Percentiles rank a stretch among this genome's conserved stretches.
These are phyloP conservation scores for Pantherophis alleghaniensis DNA, from an alignment of 2,797 vertebrate species.

Conservation along the genomic window DNA sequence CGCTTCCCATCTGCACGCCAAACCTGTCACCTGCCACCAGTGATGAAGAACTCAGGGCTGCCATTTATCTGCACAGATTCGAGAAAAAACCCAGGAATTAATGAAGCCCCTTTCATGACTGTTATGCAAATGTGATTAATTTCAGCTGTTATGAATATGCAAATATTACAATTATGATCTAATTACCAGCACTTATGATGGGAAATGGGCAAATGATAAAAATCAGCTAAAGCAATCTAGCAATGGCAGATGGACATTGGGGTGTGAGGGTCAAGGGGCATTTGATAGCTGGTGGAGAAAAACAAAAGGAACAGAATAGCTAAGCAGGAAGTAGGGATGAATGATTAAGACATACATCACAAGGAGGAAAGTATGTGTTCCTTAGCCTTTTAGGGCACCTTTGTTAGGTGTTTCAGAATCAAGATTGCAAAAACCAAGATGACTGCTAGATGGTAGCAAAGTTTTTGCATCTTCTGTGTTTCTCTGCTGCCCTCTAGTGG, in stretches of 20 bases:
- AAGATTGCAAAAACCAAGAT: background rate
- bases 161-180: conserved; percentile 71
- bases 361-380: background rate
- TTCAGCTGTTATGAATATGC: conserved; percentile 74
- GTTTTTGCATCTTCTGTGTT: background rate
- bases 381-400: background rate
- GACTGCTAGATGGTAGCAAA: background rate
- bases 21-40: background rate
- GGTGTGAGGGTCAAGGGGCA: background rate
- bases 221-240: conserved; percentile 36
- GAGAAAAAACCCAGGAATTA: conserved; percentile 67
- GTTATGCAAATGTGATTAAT: conserved; percentile 76
- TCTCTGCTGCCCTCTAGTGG: background rate
- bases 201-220: conserved; percentile 63
- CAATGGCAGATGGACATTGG: conserved; percentile 16
- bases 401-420: background rate
- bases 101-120: conserved; percentile 75
- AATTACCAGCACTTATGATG: conserved; percentile 61
- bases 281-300: background rate
- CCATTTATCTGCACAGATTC: conserved; percentile 66
- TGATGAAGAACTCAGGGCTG: conserved; percentile 48
- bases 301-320: background rate
- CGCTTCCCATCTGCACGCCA: background rate
- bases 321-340: background rate
- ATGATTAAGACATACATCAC: background rate